A percentile compares a stretch with the other conserved stretches of the same genome.
These are phyloP conservation scores for Oophaga pumilio DNA, from an alignment of 2,113 vertebrate species.

Conservation along the genomic window DNA sequence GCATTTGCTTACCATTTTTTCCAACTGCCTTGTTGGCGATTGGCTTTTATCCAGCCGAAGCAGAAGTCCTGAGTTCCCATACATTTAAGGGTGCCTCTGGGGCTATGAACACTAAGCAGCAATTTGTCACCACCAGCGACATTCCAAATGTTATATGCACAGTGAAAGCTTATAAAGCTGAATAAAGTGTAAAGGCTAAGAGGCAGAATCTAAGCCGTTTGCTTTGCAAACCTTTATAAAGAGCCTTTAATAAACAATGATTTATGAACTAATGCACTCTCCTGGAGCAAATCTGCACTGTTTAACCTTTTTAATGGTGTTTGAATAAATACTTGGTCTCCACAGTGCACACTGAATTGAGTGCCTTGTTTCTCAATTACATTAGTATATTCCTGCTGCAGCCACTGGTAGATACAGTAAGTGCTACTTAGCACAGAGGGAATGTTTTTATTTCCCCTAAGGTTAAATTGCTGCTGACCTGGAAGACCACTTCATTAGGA, in stretches of 20 bases:
- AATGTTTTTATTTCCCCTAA: slow-evolving; percentile 50
- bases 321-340: slow-evolving; percentile 58
- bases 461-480: slow-evolving; percentile 46
- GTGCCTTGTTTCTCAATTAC: slow-evolving; percentile 56
- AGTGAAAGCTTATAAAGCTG: slow-evolving; percentile 2
- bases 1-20: slow-evolving; percentile 60
- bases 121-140: slow-evolving; percentile 62
- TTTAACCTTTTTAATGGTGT: slow-evolving; percentile 49
- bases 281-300: slow-evolving; percentile 49
- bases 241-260: slow-evolving; percentile 62
- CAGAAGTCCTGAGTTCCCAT: slow-evolving; percentile 50
- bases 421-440: slow-evolving; percentile 54
- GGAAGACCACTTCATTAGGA: slow-evolving; percentile 31
- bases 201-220: slow-evolving; percentile 42
- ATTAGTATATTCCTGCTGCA: slow-evolving; percentile 48
- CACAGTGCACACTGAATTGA: slow-evolving; percentile 54
- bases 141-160: neutral
- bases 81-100: slow-evolving; percentile 62
- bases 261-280: slow-evolving; percentile 60
- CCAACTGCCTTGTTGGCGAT: slow-evolving; percentile 46
- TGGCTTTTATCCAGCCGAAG: slow-evolving; percentile 60
- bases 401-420: slow-evolving; percentile 48
- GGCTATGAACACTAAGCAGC: slow-evolving; percentile 56
- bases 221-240: slow-evolving; percentile 59
- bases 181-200: slow-evolving; percentile 35